Conservation (phyloP, 2,113 vertebrate genomes). For the Capricornis sumatraensis region DNA sequence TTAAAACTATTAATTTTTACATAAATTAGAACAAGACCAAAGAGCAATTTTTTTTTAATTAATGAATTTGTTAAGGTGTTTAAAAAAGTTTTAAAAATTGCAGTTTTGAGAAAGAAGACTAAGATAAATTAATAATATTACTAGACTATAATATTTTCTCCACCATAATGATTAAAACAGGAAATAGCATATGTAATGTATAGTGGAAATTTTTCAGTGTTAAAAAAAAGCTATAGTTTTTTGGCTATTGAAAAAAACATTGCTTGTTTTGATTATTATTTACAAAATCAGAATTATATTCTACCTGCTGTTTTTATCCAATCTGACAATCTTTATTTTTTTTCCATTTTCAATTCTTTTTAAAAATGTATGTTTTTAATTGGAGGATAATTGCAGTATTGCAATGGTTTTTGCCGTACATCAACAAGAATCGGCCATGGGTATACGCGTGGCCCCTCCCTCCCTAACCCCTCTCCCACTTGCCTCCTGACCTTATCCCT, state of each 20-base stretch:
- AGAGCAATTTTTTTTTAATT: background rate
- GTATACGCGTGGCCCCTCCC: background rate
- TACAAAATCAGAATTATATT: background rate
- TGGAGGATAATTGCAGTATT: background rate
- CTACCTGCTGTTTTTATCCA: background rate
- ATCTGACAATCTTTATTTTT: background rate
- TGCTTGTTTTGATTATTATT: background rate
- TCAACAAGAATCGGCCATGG: background rate
- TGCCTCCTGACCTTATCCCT: background rate
- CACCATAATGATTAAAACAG: background rate
- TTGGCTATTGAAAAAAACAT: background rate
- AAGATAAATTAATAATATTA: background rate
- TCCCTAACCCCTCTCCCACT: fast-evolving
- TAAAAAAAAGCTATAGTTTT: background rate
- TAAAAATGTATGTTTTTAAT: background rate
- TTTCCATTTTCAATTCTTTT: background rate
- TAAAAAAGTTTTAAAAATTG: background rate
- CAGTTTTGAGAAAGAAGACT: background rate
- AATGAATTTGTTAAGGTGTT: background rate
- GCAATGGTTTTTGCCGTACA: background rate
- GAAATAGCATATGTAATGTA: background rate
- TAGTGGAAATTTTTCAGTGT: background rate
- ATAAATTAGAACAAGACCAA: background rate
- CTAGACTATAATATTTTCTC: background rate
- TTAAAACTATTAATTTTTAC: background rate